These are phyloP conservation scores for Amitus sp. DNA, from an alignment of 2,888 invertebrate genomes.

Conservation along the genomic window DNA sequence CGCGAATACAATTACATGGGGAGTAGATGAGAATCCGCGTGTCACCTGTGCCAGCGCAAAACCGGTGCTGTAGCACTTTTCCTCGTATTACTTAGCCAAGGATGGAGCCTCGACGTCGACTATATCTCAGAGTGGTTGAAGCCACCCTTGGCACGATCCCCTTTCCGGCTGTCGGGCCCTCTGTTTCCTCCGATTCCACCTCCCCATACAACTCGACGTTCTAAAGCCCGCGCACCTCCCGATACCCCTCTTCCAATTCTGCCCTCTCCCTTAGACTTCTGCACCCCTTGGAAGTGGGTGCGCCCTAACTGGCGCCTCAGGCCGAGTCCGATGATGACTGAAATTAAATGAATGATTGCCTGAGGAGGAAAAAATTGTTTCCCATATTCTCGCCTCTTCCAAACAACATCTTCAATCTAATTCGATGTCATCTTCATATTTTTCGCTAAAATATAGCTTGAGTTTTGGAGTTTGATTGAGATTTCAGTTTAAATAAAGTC, in stretches of 20 bases:
- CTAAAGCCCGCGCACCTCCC: conserved; percentile 44
- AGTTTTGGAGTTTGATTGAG: too few species aligned
- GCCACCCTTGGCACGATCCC: conserved; percentile 59
- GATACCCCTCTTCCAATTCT: conserved; percentile 58
- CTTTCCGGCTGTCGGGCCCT: conserved; percentile 41
- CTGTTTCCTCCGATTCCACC: conserved; percentile 31
- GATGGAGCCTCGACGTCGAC: conserved; percentile 57
- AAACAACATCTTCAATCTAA: too few species aligned
- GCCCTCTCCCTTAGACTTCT: conserved; percentile 27
- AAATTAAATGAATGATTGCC: conserved; percentile 63
- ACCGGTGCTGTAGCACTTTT: conserved; percentile 55
- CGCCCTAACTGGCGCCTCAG: conserved; percentile 65
- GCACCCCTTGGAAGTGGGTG: conserved; percentile 57
- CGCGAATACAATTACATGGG: conserved; percentile 21
- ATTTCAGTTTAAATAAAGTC: too few species aligned
- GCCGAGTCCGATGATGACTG: conserved; percentile 49
- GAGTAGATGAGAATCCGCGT: conserved; percentile 23
- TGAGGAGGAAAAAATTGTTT: conserved; percentile 16
- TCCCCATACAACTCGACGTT: too few species aligned
- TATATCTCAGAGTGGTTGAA: conserved; percentile 60
- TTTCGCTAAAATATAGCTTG: too few species aligned
- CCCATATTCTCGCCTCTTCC: neutral
- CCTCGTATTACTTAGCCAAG: conserved; percentile 63
- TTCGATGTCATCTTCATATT: neutral
- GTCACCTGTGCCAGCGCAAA: conserved; percentile 29